Conservation (phyloP, 2,888 invertebrate species). For the Zonitis immaculata region DNA sequence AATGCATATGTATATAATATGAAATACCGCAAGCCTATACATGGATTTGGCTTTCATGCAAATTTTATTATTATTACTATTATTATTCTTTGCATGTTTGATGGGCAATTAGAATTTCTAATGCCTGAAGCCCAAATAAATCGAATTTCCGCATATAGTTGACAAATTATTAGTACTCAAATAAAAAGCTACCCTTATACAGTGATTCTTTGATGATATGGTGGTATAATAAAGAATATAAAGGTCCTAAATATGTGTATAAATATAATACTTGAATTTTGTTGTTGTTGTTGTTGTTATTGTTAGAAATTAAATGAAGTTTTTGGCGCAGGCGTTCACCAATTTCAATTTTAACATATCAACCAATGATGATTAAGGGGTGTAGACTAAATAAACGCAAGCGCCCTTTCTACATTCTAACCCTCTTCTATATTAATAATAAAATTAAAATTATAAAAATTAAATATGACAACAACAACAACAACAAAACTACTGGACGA, state of each 20-base stretch:
- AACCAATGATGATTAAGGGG: slow-evolving; percentile 35
- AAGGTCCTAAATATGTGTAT: too few species aligned
- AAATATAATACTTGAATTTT: slow-evolving; percentile 24
- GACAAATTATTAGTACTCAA: too few species aligned
- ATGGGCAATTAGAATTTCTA: neutral
- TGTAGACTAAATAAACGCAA: slow-evolving; percentile 33
- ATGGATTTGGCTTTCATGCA: slow-evolving; percentile 34
- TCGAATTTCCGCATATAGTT: too few species aligned
- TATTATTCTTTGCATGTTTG: slow-evolving; percentile 3
- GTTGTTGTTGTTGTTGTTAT: too few species aligned
- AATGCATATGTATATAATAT: slow-evolving; percentile 37
- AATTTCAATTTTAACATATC: slow-evolving; percentile 24
- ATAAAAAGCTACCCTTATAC: neutral
- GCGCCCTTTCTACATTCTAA: too few species aligned
- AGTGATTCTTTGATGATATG: too few species aligned
- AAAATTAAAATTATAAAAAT: too few species aligned
- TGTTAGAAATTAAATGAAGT: slow-evolving; percentile 30
- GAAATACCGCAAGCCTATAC: slow-evolving; percentile 31
- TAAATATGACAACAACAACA: too few species aligned
- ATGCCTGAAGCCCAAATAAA: neutral
- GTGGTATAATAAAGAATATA: slow-evolving; percentile 16
- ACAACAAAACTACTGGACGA: too few species aligned
- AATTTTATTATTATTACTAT: slow-evolving; percentile 20
- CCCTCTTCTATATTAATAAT: too few species aligned
- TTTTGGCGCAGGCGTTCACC: slow-evolving; percentile 34